Percentiles rank a stretch among this genome's conserved stretches.
phyloP scores from a whole-genome alignment of 1,140 invertebrate genomes.

The Apis cerana region DNA sequence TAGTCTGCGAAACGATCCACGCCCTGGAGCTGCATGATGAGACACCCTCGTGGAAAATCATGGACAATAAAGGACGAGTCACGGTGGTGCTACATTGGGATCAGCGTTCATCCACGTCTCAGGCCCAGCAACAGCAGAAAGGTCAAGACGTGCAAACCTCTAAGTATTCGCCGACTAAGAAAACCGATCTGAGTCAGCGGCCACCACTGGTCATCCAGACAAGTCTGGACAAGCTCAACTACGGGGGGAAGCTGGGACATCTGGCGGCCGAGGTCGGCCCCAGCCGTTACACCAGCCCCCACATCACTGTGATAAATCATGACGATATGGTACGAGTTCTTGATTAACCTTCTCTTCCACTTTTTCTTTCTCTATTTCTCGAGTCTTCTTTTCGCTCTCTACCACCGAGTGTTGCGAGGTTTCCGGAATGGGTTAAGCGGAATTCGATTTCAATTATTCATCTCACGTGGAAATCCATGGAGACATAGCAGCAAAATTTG shows the following conservation, averaged over 20 bases:
- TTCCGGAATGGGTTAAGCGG: conserved; percentile 19
- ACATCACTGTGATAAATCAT: conserved; percentile 95
- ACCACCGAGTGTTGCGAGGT: conserved; percentile 24
- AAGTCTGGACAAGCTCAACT: conserved; percentile 86
- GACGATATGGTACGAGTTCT: conserved; percentile 84
- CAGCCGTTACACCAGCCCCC: conserved; percentile 86
- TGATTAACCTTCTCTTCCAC: conserved; percentile 19
- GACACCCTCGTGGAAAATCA: conserved; percentile 97
- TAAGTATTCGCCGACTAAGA: conserved; percentile 85
- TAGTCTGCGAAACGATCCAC: conserved; percentile 97
- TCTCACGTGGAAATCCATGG: conserved; percentile 19
- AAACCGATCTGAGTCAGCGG: conserved; percentile 82
- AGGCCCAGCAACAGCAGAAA: conserved; percentile 82
- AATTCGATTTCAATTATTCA: conserved; percentile 19
- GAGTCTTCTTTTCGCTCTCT: not conserved
- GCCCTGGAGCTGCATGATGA: conserved; percentile 96
- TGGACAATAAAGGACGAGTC: conserved; percentile 96
- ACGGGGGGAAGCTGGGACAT: conserved; percentile 74
- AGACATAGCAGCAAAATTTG: not conserved
- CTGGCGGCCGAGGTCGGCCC: conserved; percentile 78
- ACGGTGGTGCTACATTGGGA: conserved; percentile 97
- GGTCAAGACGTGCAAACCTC: conserved; percentile 78
- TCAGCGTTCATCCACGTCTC: conserved; percentile 85
- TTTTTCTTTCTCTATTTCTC: not conserved
- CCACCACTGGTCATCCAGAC: conserved; percentile 89